These are phyloP conservation scores for Vimba vimba DNA, from an alignment of 2,113 vertebrate species.

Conservation along the genomic window DNA sequence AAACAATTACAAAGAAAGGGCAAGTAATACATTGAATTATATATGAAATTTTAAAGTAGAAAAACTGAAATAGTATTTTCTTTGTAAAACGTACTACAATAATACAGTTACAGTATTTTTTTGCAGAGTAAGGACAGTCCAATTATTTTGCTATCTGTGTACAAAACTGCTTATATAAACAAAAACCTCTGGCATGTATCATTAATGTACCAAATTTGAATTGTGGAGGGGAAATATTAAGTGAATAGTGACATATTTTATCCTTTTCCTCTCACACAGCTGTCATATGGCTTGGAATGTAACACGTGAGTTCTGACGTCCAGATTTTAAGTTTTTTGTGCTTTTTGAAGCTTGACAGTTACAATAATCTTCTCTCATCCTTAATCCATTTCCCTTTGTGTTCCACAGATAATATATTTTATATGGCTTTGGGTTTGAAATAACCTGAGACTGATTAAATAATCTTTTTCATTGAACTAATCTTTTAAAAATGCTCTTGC, in stretches of 20 bases:
- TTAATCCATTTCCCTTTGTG: background rate
- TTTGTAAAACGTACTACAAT: too few relatives aligned
- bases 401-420: background rate
- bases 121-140: too few relatives aligned
- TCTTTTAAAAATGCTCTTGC: background rate
- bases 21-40: too few relatives aligned
- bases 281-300: background rate
- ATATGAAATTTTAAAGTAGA: too few relatives aligned
- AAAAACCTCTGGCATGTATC: background rate
- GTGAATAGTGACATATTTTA: background rate
- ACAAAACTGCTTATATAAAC: background rate
- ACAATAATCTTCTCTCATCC: slow-evolving; percentile 21
- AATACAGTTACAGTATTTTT: too few relatives aligned
- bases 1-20: too few relatives aligned
- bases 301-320: background rate
- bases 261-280: background rate
- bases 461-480: background rate
- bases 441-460: slow-evolving; percentile 6
- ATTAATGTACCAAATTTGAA: background rate
- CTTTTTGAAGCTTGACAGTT: slow-evolving; percentile 4
- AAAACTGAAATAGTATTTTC: too few relatives aligned
- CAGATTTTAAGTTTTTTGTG: background rate
- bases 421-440: background rate
- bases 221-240: background rate
- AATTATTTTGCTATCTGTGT: background rate